A percentile compares a stretch with the other conserved stretches of the same genome.
phyloP scores from a whole-genome alignment of 2,888 invertebrate species.

The Thymelicus sylvestris region DNA sequence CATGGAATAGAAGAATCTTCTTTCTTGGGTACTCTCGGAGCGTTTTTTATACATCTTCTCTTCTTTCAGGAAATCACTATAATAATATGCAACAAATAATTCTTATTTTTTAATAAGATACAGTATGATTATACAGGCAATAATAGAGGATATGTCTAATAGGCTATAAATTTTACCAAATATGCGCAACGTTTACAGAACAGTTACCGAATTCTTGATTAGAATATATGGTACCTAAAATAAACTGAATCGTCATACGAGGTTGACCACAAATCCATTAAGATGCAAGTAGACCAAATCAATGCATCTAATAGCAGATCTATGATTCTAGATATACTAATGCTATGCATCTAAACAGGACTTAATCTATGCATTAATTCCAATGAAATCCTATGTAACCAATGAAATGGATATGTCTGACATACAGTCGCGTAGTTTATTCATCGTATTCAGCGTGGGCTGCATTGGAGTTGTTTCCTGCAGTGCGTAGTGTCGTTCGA shows the following conservation, averaged over 20 bases:
- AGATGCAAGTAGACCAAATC: conserved; percentile 8
- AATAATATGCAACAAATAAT: too few relatives aligned
- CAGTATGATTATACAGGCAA: too few relatives aligned
- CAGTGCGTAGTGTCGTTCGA: too few relatives aligned
- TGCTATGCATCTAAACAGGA: conserved; percentile 4
- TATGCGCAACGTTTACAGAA: too few relatives aligned
- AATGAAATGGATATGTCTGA: conserved; percentile 12
- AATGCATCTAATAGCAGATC: conserved; percentile 14
- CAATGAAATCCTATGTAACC: conserved; percentile 24
- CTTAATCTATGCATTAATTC: conserved; percentile 26
- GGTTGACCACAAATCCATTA: conserved; percentile 6
- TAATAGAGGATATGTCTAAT: too few relatives aligned
- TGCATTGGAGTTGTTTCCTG: not conserved
- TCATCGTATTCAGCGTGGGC: not conserved
- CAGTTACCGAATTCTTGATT: not conserved
- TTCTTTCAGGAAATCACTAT: too few relatives aligned
- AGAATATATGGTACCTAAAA: not conserved
- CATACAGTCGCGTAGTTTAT: not conserved
- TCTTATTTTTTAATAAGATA: too few relatives aligned
- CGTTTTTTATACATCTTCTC: too few relatives aligned
- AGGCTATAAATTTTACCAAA: too few relatives aligned
- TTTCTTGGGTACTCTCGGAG: too few relatives aligned
- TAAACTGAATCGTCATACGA: not conserved
- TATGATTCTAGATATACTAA: conserved; percentile 7
- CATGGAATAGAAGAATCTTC: too few relatives aligned